A percentile compares a stretch with the other conserved stretches of the same genome.
Conservation (phyloP, 1,140 invertebrate genomes). For the Probaryconus sp. region DNA sequence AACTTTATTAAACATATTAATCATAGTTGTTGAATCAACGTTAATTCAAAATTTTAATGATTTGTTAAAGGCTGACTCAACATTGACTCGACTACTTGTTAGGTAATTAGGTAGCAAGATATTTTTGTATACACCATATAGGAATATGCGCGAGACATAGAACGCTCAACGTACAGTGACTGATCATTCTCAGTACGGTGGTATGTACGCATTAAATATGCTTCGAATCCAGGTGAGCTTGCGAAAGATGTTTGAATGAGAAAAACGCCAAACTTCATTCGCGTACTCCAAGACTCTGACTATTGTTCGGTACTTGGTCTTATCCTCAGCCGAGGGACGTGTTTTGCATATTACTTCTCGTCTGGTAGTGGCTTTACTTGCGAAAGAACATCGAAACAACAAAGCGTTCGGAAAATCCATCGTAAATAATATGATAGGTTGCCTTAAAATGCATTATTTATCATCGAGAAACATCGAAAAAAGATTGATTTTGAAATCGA, state of each 20-base stretch:
- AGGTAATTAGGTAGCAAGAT: too few relatives aligned
- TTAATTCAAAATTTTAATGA: too few relatives aligned
- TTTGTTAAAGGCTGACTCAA: too few relatives aligned
- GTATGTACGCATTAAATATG: conserved; percentile 66
- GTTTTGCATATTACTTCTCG: conserved; percentile 30
- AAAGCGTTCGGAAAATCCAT: conserved; percentile 9
- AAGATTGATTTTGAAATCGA: too few relatives aligned
- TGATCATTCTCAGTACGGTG: conserved; percentile 72
- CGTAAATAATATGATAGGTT: conserved; percentile 25
- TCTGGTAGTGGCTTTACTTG: conserved; percentile 12
- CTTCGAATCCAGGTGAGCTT: conserved; percentile 1
- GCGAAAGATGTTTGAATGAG: conserved; percentile 1
- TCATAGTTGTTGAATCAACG: too few relatives aligned
- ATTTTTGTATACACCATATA: too few relatives aligned
- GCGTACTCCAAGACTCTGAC: conserved; percentile 51
- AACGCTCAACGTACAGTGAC: too few relatives aligned
- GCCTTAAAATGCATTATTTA: neutral
- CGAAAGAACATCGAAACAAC: conserved; percentile 2
- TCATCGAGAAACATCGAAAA: conserved; percentile 2
- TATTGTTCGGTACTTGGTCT: conserved; percentile 56
- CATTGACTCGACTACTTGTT: too few relatives aligned
- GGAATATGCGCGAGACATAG: too few relatives aligned
- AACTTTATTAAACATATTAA: too few relatives aligned
- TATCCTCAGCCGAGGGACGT: conserved; percentile 37
- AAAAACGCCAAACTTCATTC: conserved; percentile 17